Conservation (phyloP, 2,797 vertebrate species). For the Oryzias sinensis region DNA sequence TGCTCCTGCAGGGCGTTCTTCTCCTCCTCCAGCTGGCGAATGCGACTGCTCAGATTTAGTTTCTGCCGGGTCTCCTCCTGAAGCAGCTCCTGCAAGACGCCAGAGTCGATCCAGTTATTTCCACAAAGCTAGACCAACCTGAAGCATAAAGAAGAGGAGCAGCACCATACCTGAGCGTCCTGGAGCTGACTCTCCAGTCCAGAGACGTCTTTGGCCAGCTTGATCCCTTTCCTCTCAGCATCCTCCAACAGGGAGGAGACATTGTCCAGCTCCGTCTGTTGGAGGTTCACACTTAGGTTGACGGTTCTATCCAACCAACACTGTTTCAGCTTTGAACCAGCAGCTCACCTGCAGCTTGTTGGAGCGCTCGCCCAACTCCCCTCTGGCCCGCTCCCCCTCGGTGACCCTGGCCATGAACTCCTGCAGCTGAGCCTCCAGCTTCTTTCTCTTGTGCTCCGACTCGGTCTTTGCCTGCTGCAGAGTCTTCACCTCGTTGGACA, state of each 20-base stretch:
- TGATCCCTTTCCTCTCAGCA: slow-evolving; percentile 94
- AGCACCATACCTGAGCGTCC: slow-evolving; percentile 86
- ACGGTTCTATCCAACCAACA: too few species aligned
- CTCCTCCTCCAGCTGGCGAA: slow-evolving; percentile 96
- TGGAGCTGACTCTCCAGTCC: slow-evolving; percentile 93
- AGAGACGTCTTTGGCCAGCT: slow-evolving; percentile 88
- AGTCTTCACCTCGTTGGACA: slow-evolving; percentile 88
- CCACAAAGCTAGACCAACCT: background rate
- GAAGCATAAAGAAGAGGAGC: background rate
- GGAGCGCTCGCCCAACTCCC: slow-evolving; percentile 85
- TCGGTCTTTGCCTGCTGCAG: slow-evolving; percentile 92
- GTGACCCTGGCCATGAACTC: slow-evolving; percentile 86
- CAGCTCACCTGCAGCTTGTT: slow-evolving; percentile 87
- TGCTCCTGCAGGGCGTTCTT: slow-evolving; percentile 91
- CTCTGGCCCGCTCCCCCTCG: slow-evolving; percentile 87
- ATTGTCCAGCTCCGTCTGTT: slow-evolving; percentile 91
- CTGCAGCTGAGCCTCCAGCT: slow-evolving; percentile 91
- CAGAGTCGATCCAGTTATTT: background rate
- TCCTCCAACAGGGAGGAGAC: slow-evolving; percentile 91
- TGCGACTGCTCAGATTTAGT: slow-evolving; percentile 91
- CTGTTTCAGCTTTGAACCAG: background rate
- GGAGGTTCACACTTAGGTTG: slow-evolving; percentile 3
- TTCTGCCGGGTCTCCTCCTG: slow-evolving; percentile 98
- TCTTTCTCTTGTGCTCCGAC: slow-evolving; percentile 97
- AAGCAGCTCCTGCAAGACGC: slow-evolving; percentile 85